Percentiles rank a stretch among this genome's conserved stretches.
Conservation (phyloP, 2,113 vertebrate genomes). For the Cervus canadensis region DNA sequence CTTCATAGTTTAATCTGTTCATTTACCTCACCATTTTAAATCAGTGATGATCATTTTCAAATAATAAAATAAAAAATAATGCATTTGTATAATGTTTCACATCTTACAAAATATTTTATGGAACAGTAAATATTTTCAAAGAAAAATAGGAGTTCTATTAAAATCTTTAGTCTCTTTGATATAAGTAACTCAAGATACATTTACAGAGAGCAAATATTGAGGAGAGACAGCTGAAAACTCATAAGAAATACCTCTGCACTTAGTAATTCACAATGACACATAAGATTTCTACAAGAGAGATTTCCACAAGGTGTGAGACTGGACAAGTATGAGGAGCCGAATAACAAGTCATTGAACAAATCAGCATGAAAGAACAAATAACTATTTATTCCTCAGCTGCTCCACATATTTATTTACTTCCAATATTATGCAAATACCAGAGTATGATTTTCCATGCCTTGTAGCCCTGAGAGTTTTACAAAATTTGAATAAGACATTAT, state of each 20-base stretch:
- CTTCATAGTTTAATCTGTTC: background rate
- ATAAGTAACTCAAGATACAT: background rate
- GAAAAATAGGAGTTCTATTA: background rate
- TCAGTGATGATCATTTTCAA: background rate
- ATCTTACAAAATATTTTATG: background rate
- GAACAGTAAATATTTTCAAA: background rate
- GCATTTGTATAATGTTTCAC: background rate
- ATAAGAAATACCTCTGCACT: background rate
- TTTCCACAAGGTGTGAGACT: background rate
- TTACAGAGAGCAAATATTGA: background rate
- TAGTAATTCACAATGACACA: background rate
- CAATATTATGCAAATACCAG: background rate
- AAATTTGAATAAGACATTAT: background rate
- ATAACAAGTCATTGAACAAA: background rate
- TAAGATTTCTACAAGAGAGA: background rate
- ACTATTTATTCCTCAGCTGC: background rate
- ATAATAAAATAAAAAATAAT: background rate
- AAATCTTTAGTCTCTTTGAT: background rate
- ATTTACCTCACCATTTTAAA: background rate
- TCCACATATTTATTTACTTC: background rate
- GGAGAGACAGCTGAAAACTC: background rate
- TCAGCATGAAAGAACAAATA: background rate
- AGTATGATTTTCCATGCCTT: background rate
- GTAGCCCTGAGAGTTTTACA: background rate
- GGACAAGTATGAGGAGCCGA: too few species aligned